A percentile compares a stretch with the other conserved stretches of the same genome.
These are phyloP conservation scores for Fopius arisanus DNA, from an alignment of 1,140 invertebrate genomes.

Conservation along the genomic window DNA sequence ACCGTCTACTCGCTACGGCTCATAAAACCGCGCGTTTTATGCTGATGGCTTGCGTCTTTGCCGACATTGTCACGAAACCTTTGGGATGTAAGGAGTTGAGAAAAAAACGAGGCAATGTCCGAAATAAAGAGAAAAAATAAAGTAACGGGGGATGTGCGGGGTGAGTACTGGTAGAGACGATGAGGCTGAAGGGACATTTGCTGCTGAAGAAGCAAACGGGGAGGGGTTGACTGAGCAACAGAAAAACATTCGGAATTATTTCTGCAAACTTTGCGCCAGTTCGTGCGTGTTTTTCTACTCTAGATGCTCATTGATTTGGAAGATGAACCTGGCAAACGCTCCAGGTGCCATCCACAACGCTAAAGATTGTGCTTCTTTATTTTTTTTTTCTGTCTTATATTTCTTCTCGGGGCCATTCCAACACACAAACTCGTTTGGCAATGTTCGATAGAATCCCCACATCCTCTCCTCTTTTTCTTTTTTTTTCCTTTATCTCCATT, in stretches of 20 bases:
- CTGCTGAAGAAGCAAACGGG: not conserved
- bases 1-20: constrained; percentile 56
- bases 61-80: constrained; percentile 50
- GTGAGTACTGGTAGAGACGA: not conserved
- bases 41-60: constrained; percentile 53
- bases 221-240: not conserved
- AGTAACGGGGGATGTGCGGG: not conserved
- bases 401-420: not conserved
- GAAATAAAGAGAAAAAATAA: not conserved
- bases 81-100: constrained; percentile 24
- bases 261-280: not conserved
- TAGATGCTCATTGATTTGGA: not conserved
- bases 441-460: not conserved
- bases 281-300: constrained; percentile 9
- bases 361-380: constrained; percentile 13
- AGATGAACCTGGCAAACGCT: constrained; percentile 8
- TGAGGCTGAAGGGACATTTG: not conserved
- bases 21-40: constrained; percentile 61
- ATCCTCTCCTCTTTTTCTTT: constrained; percentile 17
- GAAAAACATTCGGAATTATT: constrained; percentile 3
- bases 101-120: constrained; percentile 14
- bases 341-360: constrained; percentile 1
- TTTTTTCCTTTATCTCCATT: not conserved
- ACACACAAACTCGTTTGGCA: not conserved
- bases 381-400: constrained; percentile 10